Base-by-base conservation (phyloP, 2,113 vertebrate species). In the Struthio camelus region DNA sequence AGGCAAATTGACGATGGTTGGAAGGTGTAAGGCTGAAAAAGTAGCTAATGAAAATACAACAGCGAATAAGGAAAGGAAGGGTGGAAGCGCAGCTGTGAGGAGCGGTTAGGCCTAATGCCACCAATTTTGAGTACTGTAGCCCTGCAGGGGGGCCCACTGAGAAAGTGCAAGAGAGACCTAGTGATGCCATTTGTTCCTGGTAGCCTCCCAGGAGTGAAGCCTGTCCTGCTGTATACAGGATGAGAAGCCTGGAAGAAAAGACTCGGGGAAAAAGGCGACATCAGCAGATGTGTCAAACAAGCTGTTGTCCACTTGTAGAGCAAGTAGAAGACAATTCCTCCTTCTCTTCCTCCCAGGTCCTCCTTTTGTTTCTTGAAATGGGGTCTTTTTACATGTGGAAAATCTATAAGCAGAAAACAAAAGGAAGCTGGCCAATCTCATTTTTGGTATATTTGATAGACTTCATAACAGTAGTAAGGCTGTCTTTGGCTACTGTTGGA, bases 351-450 rank as follows among this genome's bases (percentile, higher is more conserved):
- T 17, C 27, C 81, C 73, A 78, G 54, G 13, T 85, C 36, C 54
- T 64, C 85, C 36, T 24, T 90, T 83, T 62, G 23, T 89, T 91
- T 94, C 94, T 89, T 94, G 95, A 93, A 64, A 93, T 0, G 11
- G 8, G 64, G 27, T 71, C 69, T 90, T 75, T 82, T 80, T 82
- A n/a, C 9, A 6, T 9, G 86, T 46, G 76, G 84, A 89, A 91
- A 72, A 96, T 85, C 94, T 96, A 92, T 44, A 91, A 94, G 78
- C 27, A 94, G 58, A 96, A 97, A 94, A 94, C 24, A 28, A 95
- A 95, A 91, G 64, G 34, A 94, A 91, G 84, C 78, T 95, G 42
- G 70, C 48, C 12, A 2, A 80, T 23, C 91, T 93, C 3, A 20
- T 72, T 72, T 93, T 89, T 77, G 20, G 30, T 81, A 90, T 87